A percentile compares a stretch with the other conserved stretches of the same genome.
These are phyloP conservation scores for Holothuria glaberrima DNA, from an alignment of 35 echinoderm and acorn worm species.

Conservation along the genomic window DNA sequence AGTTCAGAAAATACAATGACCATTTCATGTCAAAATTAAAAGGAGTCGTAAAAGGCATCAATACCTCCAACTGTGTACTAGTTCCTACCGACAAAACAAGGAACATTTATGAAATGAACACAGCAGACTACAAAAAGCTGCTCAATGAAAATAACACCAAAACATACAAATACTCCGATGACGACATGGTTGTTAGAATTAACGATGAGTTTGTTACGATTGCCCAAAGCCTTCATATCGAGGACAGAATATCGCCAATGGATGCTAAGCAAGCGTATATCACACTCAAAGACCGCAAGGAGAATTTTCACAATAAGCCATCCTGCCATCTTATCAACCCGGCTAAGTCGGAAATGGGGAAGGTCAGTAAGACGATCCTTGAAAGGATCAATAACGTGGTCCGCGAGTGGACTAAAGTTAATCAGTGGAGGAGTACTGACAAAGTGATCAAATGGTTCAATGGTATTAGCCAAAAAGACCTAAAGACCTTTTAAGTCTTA, in stretches of 20 bases:
- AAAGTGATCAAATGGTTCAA: slow-evolving; percentile 24
- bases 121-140: background rate
- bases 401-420: background rate
- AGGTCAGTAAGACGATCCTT: slow-evolving; percentile 6
- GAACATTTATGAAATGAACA: slow-evolving; percentile 31
- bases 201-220: background rate
- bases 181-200: background rate
- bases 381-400: background rate
- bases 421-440: slow-evolving; percentile 31
- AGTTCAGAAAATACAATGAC: background rate
- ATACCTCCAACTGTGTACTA: background rate
- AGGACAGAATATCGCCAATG: slow-evolving; percentile 8
- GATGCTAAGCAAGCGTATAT: slow-evolving; percentile 2
- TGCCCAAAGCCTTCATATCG: background rate
- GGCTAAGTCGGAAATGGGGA: slow-evolving; percentile 25
- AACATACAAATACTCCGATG: slow-evolving; percentile 31
- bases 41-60: background rate
- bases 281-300: slow-evolving; percentile 39
- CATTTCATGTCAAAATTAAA: background rate
- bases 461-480: background rate
- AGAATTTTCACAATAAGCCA: slow-evolving; percentile 49
- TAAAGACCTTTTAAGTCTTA: no score
- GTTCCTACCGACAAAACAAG: slow-evolving; percentile 25
- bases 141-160: background rate
- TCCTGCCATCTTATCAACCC: slow-evolving; percentile 31